Evolutionary conservation across 2,888 invertebrate genomes (phyloP), one percentile per base, ranked within the genome.

Genomic region (Mamestra brassicae): DNA sequence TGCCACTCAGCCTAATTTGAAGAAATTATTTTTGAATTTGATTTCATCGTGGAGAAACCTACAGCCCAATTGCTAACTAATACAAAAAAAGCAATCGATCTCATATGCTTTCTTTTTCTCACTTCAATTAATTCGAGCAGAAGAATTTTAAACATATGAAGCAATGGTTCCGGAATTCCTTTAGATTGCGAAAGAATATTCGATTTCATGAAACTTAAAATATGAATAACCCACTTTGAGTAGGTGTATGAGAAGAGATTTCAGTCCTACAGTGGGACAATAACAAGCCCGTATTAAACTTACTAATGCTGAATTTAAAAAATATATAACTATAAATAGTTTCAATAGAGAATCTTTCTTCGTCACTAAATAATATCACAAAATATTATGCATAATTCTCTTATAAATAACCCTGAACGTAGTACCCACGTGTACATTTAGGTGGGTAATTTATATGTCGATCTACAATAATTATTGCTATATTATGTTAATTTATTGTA

Each of bases 401-500:
- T 52, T 55, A 84, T 80, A 84, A 80, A 75, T 80, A n/a, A 45
- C 68, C 38, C 26, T 47, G 70, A 62, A 62, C 67, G 42, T 67
- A 42, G 54, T 70, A 58, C 52, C 11, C 36, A 69, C 55, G 63
- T 15, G 62, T 72, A 76, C 63, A 76, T 84, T 79, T 78, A 79
- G 76, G 55, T 64, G 38, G 63, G 34, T 68, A 76, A 74, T 78
- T 80, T 84, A 81, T 84, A 65, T 58, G 61, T 76, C 73, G 76
- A 78, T 80, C 74, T 79, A 66, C 81, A 69, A 76, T 76, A 68
- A 74, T 75, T 76, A 81, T 81, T 74, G 75, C 71, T 68, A 80
- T 74, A 70, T 80, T 80, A 84, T 85, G 86, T 69, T 71, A 84
- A 84, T 76, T 82, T 74, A 74, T 78, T 76, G 70, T 45, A 79